A percentile compares a stretch with the other conserved stretches of the same genome.
These are phyloP conservation scores for Panurus biarmicus DNA, from an alignment of 2,113 vertebrate genomes.

Conservation along the genomic window DNA sequence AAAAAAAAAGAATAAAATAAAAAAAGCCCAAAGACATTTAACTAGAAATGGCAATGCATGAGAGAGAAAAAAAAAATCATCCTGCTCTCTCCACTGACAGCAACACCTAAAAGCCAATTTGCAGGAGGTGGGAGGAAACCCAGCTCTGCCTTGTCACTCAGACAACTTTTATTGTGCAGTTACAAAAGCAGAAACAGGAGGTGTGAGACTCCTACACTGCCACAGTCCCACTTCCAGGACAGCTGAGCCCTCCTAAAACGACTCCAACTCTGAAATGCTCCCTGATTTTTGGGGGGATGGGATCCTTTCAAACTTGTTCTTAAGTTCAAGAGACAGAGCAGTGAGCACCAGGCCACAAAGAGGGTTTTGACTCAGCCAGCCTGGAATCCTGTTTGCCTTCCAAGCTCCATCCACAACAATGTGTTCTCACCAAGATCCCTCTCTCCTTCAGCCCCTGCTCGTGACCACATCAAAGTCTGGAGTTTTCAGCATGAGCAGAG, in stretches of 20 bases:
- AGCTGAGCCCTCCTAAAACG: not conserved
- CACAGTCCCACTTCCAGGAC: not conserved
- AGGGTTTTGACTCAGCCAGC: not conserved
- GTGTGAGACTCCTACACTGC: not conserved
- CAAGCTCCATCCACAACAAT: not conserved
- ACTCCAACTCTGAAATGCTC: not conserved
- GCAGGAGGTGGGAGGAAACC: not conserved
- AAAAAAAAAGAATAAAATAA: no score
- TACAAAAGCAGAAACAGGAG: not conserved
- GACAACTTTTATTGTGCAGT: not conserved
- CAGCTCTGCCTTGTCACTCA: not conserved
- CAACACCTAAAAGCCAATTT: not conserved
- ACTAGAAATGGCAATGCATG: not conserved
- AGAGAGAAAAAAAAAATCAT: not conserved
- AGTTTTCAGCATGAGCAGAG: not conserved
- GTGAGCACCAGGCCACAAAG: not conserved
- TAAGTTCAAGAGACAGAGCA: not conserved
- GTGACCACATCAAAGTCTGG: not conserved
- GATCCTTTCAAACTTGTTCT: not conserved
- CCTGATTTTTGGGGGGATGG: not conserved
- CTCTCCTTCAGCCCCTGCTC: not conserved
- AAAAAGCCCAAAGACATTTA: not conserved
- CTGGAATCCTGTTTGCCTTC: conserved; percentile 10
- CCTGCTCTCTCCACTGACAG: not conserved
- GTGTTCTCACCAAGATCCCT: not conserved